Evolutionary conservation across 2,113 vertebrate species (phyloP), one percentile per base, ranked within the genome.

Genomic region (Amblyornis subalaris): DNA sequence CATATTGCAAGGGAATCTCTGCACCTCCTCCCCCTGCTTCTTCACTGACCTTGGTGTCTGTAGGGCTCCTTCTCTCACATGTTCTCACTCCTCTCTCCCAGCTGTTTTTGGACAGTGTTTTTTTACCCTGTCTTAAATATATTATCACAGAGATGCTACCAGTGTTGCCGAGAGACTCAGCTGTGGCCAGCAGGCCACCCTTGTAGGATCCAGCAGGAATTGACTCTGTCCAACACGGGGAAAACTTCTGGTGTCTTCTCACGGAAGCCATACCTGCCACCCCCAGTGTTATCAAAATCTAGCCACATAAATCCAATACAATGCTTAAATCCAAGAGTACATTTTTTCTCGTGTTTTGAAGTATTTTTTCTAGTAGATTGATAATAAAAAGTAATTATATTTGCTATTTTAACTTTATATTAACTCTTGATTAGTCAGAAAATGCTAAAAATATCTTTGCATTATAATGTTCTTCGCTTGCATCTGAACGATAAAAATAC

Each of bases 21-120:
- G 21, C 51, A 50, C 21, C 44, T 65, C 9, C 21, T 55, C 14
- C 29, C 4, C 6, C 48, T 44, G 22, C 31, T 57, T 38, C 53
- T 13, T 35, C 18, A 33, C 0, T 1, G 31, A 2, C 17, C 7
- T 2, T 31, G 5, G 6, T 36, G 7, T 33, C 22, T 57, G 42
- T 28, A 25, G 12, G 14, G 14, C 44, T 80, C 26, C 25, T 28
- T 38, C 6, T 44, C 51, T 58, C 58, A 17, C 10, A 36, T 20
- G 20, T 23, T 28, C 18, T 73, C 26, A 14, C 26, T 36, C 22
- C 12, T 48, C 6, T 33, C 33, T 33, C 26, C 44, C 23, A 58
- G 22, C 12, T 57, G 26, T 3, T 36, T 40, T 33, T 29, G 18
- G 5, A 40, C 29, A 20, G 22, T 24, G 10, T 13, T 28, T 72